Base-by-base conservation (phyloP, 2,113 vertebrate genomes). In the Leptodactylus fuscus region DNA sequence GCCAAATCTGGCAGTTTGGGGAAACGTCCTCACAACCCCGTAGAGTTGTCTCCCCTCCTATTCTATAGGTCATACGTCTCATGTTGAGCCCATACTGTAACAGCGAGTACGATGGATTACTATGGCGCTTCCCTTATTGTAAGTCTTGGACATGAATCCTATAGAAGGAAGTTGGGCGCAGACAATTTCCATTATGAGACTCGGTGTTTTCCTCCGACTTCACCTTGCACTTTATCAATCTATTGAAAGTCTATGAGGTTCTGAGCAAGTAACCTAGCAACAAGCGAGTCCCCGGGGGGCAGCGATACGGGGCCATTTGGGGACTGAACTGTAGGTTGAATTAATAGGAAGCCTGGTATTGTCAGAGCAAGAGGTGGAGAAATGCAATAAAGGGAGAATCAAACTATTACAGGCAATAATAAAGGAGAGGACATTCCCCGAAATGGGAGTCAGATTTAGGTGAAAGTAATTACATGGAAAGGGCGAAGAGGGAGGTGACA, bases 351-450 rank as follows among this genome's bases (percentile, higher is more conserved):
- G 12, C 34, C 2, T 24, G 53, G n/a, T 60, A 80, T 62, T 60
- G 53, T 60, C 34, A 27, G 77, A 80, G 55, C 77, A 80, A 62
- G 55, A 80, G 77, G 77, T 80, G 53, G n/a, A 7, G 44, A 44
- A 80, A 80, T 44, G 34, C 77, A 80, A 80, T 80, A 80, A 62
- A 80, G 36, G 36, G n/a, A 60, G 77, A 80, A 60, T 80, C 58
- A 79, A 79, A 60, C 76, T 53, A 79, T 79, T 79, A 79, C 38
- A 79, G 53, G 34, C 22, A 60, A 79, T 79, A 80, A 80, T 60
- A 80, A 80, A 80, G 20, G 34, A 41, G 38, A 60, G 77, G 36
- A 80, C 53, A 62, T 80, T 60, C 51, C 77, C n/a, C 15, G 34
- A 80, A 62, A 62, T 34, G 2, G 27, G 51, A 79, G 34, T 60